phyloP scores from a whole-genome alignment of 2,113 vertebrate genomes.

The Bostrychus sinensis region DNA sequence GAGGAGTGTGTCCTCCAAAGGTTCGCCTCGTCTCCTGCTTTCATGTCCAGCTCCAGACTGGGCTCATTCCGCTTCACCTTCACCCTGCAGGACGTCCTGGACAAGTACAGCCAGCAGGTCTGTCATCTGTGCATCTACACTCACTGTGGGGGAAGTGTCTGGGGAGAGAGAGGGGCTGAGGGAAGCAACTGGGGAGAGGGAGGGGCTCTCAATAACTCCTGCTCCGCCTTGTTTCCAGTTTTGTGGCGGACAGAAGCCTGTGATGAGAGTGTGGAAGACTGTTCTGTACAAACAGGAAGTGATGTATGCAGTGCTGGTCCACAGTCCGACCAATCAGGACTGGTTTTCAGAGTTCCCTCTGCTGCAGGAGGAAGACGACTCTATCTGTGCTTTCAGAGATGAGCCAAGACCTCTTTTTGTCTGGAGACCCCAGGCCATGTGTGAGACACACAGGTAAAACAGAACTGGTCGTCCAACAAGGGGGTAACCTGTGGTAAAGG shows the following conservation, averaged over 20 bases:
- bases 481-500: too few relatives aligned
- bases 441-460: constrained; percentile 22
- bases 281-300: constrained; percentile 44
- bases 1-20: background rate
- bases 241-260: background rate
- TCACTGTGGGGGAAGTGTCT: background rate
- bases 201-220: too few relatives aligned
- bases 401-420: background rate
- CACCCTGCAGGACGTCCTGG: constrained; percentile 8
- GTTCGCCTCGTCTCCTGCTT: background rate
- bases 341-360: background rate
- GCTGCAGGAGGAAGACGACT: constrained; percentile 12
- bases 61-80: constrained; percentile 10
- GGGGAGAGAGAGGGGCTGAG: background rate
- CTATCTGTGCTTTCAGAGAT: constrained; percentile 33
- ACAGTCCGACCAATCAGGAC: constrained; percentile 12
- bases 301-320: constrained; percentile 33
- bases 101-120: constrained; percentile 4
- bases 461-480: background rate
- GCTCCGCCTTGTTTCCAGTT: background rate
- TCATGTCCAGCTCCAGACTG: background rate
- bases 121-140: background rate
- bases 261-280: constrained; percentile 27
- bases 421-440: constrained; percentile 56
- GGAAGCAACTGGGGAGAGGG: background rate